Evolutionary conservation across 2,113 vertebrate species (phyloP).

Genomic region (Varanus salvator): DNA sequence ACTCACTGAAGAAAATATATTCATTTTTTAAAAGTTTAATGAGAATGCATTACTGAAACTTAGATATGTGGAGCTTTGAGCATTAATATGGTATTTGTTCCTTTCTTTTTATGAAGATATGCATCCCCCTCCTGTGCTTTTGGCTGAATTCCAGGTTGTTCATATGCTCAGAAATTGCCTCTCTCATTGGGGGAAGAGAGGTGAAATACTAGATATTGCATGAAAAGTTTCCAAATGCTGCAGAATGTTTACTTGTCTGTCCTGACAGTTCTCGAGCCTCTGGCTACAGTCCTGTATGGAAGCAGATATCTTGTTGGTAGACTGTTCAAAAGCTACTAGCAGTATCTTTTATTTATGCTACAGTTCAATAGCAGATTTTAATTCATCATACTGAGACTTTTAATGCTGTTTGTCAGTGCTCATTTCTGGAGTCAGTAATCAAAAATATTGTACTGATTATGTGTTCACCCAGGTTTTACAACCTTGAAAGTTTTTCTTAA

Average conservation of each 20-base stretch:
- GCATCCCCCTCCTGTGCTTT: background rate
- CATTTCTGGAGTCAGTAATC: background rate
- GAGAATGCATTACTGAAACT: conserved; percentile 9
- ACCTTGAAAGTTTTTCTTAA: background rate
- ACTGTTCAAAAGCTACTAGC: background rate
- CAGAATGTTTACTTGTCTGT: background rate
- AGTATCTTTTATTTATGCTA: background rate
- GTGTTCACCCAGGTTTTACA: background rate
- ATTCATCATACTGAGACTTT: background rate
- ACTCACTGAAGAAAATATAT: conserved; percentile 29
- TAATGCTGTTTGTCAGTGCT: background rate
- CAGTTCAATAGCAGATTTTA: background rate
- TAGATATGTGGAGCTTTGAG: background rate
- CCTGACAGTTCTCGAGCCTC: background rate
- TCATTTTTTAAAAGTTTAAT: background rate
- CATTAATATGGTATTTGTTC: conserved; percentile 5
- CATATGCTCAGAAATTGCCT: background rate
- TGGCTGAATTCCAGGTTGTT: background rate
- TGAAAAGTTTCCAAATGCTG: background rate
- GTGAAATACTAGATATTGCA: background rate
- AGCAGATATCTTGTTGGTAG: background rate
- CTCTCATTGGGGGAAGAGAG: background rate
- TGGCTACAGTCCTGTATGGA: background rate
- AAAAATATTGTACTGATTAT: background rate
- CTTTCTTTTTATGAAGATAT: background rate